Evolutionary conservation across 1,140 invertebrate species (phyloP).

Genomic region (Drosophila ercepeae): DNA sequence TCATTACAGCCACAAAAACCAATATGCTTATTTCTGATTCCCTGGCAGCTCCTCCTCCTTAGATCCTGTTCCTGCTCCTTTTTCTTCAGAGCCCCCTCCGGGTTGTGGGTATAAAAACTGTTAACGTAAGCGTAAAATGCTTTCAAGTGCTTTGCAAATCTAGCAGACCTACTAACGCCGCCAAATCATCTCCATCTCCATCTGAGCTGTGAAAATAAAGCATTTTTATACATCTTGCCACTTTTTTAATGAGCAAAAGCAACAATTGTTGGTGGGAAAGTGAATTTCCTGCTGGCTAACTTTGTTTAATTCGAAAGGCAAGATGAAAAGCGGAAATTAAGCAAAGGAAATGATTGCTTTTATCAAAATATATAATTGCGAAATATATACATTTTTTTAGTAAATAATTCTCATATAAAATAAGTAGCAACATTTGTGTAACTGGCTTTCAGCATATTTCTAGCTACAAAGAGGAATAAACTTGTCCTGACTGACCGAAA

Average conservation of each 20-base stretch:
- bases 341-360: not conserved
- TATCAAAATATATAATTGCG: not conserved
- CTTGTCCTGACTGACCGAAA: conserved; percentile 18
- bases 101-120: conserved; percentile 72
- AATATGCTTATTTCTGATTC: conserved; percentile 76
- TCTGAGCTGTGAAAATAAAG: not conserved
- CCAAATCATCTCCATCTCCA: conserved; percentile 32
- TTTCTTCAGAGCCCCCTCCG: not conserved
- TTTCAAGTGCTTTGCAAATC: conserved; percentile 80
- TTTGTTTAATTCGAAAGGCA: not conserved
- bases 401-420: not conserved
- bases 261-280: conserved; percentile 21
- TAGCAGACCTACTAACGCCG: conserved; percentile 21
- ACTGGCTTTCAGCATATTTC: not conserved
- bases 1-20: conserved; percentile 80
- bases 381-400: not conserved
- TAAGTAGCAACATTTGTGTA: not conserved
- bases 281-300: not conserved
- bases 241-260: conserved; percentile 56
- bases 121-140: conserved; percentile 81
- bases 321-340: not conserved
- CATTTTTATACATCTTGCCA: not conserved
- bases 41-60: conserved; percentile 7
- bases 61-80: not conserved
- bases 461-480: conserved; percentile 5